Conservation (phyloP, 2,797 vertebrate species). For the Cyclopterus lumpus region DNA sequence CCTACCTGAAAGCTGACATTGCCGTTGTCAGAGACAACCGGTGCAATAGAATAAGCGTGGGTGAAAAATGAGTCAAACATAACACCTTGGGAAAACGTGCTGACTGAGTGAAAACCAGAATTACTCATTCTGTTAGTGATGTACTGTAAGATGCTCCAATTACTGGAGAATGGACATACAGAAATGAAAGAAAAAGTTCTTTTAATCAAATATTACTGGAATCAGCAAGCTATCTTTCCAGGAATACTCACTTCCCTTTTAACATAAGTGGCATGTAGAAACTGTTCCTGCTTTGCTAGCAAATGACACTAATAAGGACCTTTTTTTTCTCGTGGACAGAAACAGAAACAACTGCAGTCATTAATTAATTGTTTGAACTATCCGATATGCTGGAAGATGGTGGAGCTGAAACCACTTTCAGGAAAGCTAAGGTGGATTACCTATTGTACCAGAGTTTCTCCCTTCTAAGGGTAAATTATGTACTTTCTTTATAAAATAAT, state of each 20-base stretch:
- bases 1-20: neutral
- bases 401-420: neutral
- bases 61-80: neutral
- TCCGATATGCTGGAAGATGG: neutral
- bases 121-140: neutral
- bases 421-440: neutral
- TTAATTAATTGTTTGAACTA: neutral
- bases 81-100: neutral
- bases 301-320: neutral
- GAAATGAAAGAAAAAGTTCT: neutral
- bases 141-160: neutral
- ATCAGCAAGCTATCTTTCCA: constrained; percentile 6
- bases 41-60: no score
- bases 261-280: neutral
- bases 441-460: neutral
- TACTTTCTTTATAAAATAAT: neutral
- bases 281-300: constrained; percentile 15
- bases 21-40: neutral
- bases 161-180: neutral
- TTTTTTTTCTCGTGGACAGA: constrained; percentile 20
- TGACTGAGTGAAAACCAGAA: neutral
- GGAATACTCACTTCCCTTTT: constrained; percentile 52
- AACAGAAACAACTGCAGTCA: constrained; percentile 38
- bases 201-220: constrained; percentile 44
- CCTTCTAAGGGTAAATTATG: neutral